A percentile compares a stretch with the other conserved stretches of the same genome.
phyloP scores from a whole-genome alignment of 2,797 vertebrate species.

The Merluccius polli region DNA sequence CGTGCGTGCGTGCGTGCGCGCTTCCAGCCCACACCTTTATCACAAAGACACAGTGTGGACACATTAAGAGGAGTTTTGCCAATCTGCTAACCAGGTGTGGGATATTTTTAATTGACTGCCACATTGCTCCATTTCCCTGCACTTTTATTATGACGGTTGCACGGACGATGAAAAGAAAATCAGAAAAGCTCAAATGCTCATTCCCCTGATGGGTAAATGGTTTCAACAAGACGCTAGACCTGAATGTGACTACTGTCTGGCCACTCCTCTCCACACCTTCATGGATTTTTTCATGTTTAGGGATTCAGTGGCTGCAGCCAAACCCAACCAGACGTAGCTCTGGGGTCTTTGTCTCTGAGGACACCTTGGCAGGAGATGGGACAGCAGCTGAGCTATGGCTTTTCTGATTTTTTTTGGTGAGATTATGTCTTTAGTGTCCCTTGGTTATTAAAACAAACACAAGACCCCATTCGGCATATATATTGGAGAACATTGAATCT shows the following conservation, averaged over 20 bases:
- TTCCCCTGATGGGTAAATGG: neutral
- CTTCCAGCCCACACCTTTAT: conserved; percentile 31
- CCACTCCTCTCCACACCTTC: neutral
- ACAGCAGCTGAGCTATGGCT: neutral
- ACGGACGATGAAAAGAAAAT: neutral
- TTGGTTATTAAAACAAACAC: neutral
- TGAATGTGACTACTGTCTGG: neutral
- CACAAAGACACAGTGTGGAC: conserved; percentile 19
- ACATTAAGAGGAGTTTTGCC: conserved; percentile 23
- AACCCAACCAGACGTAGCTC: neutral
- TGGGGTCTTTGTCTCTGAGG: neutral
- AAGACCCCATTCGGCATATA: neutral
- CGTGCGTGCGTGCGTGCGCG: conserved; percentile 14
- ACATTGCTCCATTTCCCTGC: conserved; percentile 4
- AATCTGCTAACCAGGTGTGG: conserved; percentile 19
- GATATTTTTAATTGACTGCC: conserved; percentile 12
- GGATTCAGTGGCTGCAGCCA: neutral
- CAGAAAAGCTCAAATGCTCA: neutral
- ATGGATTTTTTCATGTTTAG: neutral
- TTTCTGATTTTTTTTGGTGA: neutral
- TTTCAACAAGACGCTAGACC: neutral
- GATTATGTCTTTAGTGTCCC: conserved; percentile 7
- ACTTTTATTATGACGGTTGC: conserved; percentile 9
- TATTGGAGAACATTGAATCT: neutral
- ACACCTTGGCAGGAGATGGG: neutral